Percentiles rank a stretch among this genome's conserved stretches.
These are phyloP conservation scores for Eupithecia subfuscata DNA, from an alignment of 2,888 invertebrate species.

Conservation along the genomic window DNA sequence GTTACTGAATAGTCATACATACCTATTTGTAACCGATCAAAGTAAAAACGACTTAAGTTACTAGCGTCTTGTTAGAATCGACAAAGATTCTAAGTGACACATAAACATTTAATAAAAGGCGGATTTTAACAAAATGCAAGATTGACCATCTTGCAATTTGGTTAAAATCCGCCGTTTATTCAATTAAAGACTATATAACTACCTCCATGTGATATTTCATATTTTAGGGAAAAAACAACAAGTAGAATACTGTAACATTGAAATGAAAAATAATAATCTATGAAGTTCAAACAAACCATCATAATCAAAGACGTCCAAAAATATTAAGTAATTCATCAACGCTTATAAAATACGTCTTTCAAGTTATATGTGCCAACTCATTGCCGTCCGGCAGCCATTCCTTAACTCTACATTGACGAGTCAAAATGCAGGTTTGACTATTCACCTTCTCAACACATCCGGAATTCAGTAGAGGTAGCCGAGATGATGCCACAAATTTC, in stretches of 20 bases:
- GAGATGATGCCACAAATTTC: slow-evolving; percentile 39
- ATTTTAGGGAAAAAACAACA: background rate
- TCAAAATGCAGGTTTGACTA: slow-evolving; percentile 69
- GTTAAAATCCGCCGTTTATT: too few relatives aligned
- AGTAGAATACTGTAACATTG: background rate
- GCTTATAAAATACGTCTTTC: slow-evolving; percentile 45
- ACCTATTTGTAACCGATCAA: too few relatives aligned
- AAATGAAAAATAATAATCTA: background rate
- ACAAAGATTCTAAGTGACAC: too few relatives aligned
- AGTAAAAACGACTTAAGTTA: too few relatives aligned
- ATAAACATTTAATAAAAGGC: too few relatives aligned
- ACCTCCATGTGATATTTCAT: background rate
- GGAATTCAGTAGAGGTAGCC: slow-evolving; percentile 41
- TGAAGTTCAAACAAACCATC: background rate
- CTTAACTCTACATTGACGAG: slow-evolving; percentile 55
- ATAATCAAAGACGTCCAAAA: background rate
- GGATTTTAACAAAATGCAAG: too few relatives aligned
- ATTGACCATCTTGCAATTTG: too few relatives aligned
- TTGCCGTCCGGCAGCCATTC: slow-evolving; percentile 61
- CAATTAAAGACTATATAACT: too few relatives aligned
- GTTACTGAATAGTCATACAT: too few relatives aligned
- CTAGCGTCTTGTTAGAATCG: too few relatives aligned
- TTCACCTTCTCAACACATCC: slow-evolving; percentile 63
- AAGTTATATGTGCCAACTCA: slow-evolving; percentile 69
- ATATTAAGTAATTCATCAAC: slow-evolving; percentile 24